These are phyloP conservation scores for Oceanodroma leucorhoa DNA, from an alignment of 2,797 vertebrate genomes.

Conservation along the genomic window DNA sequence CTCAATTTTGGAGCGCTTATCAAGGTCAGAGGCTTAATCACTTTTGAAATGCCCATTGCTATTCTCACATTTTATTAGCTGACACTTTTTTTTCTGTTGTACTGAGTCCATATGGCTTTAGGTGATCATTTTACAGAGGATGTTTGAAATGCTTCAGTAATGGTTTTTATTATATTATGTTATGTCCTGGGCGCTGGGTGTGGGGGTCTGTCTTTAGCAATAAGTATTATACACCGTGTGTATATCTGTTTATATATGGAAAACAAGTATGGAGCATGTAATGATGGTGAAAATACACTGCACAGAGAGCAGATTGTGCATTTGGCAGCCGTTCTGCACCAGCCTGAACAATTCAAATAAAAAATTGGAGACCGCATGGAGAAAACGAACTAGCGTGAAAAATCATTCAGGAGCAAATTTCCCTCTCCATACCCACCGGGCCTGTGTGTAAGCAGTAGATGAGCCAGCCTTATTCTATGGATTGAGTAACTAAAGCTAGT, in stretches of 20 bases:
- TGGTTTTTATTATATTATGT: not conserved
- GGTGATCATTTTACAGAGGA: not conserved
- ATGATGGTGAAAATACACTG: constrained; percentile 50
- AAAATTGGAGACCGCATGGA: not conserved
- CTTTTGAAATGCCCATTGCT: not conserved
- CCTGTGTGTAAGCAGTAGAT: not conserved
- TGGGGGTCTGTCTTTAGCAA: constrained; percentile 39
- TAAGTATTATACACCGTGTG: constrained; percentile 66
- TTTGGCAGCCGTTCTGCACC: not conserved
- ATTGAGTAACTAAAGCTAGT: not conserved
- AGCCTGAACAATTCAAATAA: not conserved
- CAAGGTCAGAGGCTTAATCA: not conserved
- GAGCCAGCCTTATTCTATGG: not conserved
- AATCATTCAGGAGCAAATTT: not conserved
- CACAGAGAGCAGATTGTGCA: not conserved
- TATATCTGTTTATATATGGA: constrained; percentile 50
- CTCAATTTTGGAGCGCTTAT: not conserved
- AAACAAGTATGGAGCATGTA: constrained; percentile 1
- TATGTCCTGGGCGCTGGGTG: not conserved
- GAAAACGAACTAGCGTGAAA: not conserved
- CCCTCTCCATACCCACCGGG: not conserved
- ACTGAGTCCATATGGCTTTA: not conserved
- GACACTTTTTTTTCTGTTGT: not conserved
- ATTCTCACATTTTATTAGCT: not conserved
- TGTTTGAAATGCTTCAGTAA: constrained; percentile 6